Percentiles rank a stretch among this genome's conserved stretches.
Evolutionary conservation across 2,888 invertebrate genomes (phyloP).

Genomic region (Stictocephala bisonia): DNA sequence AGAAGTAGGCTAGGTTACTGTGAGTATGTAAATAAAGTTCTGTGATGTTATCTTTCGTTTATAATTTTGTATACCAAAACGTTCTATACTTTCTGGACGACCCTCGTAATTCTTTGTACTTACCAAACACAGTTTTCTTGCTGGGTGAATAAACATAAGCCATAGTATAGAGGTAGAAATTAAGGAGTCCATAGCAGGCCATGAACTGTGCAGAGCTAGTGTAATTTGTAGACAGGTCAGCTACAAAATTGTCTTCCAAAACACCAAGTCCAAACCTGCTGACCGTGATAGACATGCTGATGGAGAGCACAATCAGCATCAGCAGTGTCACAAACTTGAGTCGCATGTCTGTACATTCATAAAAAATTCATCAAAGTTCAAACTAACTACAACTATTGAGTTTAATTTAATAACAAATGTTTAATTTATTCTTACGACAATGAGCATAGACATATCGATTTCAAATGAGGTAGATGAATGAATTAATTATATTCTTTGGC

Average conservation of each 20-base stretch:
- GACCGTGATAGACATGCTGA: conserved; percentile 67
- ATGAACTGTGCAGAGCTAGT: conserved; percentile 95
- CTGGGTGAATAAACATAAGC: conserved; percentile 95
- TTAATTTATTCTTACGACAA: background rate
- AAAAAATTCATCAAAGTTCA: no score
- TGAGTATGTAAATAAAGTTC: no score
- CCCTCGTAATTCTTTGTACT: no score
- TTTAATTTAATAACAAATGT: background rate
- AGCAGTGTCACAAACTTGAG: conserved; percentile 90
- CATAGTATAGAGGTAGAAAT: conserved; percentile 94
- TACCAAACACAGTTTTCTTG: conserved; percentile 84
- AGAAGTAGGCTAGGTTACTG: no score
- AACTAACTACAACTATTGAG: no score
- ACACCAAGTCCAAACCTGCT: conserved; percentile 90
- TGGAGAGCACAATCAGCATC: conserved; percentile 79
- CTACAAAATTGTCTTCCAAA: conserved; percentile 94
- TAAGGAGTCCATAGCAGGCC: conserved; percentile 92
- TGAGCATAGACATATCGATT: background rate
- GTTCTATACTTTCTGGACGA: no score
- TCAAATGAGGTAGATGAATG: no score
- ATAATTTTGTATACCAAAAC: no score
- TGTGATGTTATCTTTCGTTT: no score
- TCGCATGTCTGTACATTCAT: conserved; percentile 84
- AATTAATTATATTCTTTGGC: no score
- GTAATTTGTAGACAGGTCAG: conserved; percentile 87